Conservation (phyloP, 1,140 invertebrate species). For the Pteromalus puparum region DNA sequence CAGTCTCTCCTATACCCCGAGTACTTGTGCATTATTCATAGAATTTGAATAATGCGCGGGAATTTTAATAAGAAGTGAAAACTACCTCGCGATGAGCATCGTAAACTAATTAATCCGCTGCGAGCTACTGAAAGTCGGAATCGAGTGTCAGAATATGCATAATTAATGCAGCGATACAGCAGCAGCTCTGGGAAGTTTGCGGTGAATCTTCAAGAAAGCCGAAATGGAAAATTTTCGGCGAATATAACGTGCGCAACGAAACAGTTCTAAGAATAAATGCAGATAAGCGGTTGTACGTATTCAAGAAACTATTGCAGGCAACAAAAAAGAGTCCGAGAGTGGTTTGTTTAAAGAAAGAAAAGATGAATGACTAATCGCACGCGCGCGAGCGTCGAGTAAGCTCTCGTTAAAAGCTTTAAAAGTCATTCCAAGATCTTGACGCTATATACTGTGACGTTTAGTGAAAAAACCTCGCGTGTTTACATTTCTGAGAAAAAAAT, state of each 20-base stretch:
- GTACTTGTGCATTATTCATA: conserved; percentile 3
- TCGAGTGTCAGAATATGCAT: not conserved
- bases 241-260: not conserved
- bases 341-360: not conserved
- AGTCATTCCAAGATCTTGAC: not conserved
- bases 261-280: not conserved
- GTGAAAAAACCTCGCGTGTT: no score
- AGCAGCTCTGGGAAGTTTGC: not conserved
- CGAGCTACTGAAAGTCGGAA: not conserved
- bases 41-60: not conserved
- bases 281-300: not conserved
- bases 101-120: no score
- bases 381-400: not conserved
- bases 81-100: not conserved
- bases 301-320: not conserved
- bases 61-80: not conserved
- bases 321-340: not conserved
- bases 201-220: not conserved
- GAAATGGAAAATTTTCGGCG: not conserved
- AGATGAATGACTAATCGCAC: not conserved
- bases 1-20: not conserved
- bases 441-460: no score
- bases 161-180: not conserved
- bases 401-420: not conserved
- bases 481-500: no score